A percentile compares a stretch with the other conserved stretches of the same genome.
phyloP scores from a whole-genome alignment of 2,888 invertebrate species.

The Seladonia tumulorum region DNA sequence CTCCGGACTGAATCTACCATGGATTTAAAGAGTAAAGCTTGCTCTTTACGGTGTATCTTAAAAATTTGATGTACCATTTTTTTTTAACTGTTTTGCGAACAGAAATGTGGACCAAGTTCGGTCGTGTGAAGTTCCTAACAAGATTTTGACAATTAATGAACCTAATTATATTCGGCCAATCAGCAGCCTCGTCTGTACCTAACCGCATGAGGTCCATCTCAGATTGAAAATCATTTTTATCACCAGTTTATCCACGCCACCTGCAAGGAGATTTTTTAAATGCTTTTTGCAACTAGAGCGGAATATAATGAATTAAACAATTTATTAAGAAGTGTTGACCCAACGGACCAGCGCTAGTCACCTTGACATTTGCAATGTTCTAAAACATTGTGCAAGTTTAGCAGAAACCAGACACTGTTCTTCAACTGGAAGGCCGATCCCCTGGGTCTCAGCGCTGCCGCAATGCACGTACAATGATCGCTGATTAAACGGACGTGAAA shows the following conservation, averaged over 20 bases:
- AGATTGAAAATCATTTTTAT: not conserved
- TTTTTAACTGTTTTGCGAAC: too few relatives aligned
- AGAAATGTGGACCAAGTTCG: too few relatives aligned
- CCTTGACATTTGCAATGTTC: constrained; percentile 30
- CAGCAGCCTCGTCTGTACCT: too few relatives aligned
- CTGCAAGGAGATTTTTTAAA: not conserved
- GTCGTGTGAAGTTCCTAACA: too few relatives aligned
- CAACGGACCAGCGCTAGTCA: not conserved
- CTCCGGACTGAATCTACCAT: too few relatives aligned
- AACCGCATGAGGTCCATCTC: too few relatives aligned
- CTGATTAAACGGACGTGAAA: constrained; percentile 57
- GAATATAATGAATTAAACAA: not conserved
- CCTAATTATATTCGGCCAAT: not conserved
- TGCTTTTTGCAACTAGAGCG: too few relatives aligned
- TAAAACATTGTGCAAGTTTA: not conserved
- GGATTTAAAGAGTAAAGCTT: too few relatives aligned
- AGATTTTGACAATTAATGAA: too few relatives aligned
- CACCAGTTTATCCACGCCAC: not conserved
- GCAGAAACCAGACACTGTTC: not conserved
- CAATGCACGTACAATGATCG: constrained; percentile 21
- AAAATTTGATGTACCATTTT: too few relatives aligned
- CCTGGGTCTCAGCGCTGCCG: not conserved
- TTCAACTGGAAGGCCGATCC: not conserved
- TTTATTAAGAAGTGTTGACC: not conserved
- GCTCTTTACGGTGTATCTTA: too few relatives aligned